Evolutionary conservation across 2,888 invertebrate species (phyloP).

Genomic region (Alloscopus bannaensis): DNA sequence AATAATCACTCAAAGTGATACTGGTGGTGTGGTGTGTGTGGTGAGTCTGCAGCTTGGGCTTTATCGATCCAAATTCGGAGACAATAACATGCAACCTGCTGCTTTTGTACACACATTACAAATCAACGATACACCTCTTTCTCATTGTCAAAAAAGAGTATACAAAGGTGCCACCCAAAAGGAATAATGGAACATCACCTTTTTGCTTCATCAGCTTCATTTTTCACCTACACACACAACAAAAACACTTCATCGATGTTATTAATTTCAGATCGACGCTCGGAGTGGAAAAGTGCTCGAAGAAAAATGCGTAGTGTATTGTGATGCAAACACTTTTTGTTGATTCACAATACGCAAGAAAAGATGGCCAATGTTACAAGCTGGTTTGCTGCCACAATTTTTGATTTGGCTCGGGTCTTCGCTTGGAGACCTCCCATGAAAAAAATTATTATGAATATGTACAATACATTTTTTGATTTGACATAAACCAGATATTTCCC

Average conservation of each 20-base stretch:
- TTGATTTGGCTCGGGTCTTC: no score
- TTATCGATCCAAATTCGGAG: conserved; percentile 58
- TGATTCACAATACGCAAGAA: no score
- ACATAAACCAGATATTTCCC: conserved; percentile 58
- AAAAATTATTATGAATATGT: conserved; percentile 53
- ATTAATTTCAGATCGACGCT: no score
- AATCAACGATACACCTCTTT: conserved; percentile 48
- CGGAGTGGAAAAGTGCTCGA: no score
- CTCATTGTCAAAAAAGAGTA: conserved; percentile 31
- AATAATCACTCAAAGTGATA: neutral
- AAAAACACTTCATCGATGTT: conserved; percentile 33
- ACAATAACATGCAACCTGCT: conserved; percentile 53
- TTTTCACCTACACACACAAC: conserved; percentile 46
- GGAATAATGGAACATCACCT: conserved; percentile 39
- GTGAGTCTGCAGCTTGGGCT: conserved; percentile 23
- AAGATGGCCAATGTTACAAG: no score
- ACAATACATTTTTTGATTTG: conserved; percentile 60
- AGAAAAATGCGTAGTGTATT: no score
- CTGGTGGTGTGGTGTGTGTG: conserved; percentile 26
- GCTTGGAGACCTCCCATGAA: conserved; percentile 49
- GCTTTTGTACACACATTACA: conserved; percentile 32
- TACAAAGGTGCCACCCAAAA: conserved; percentile 44
- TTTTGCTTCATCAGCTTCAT: conserved; percentile 56
- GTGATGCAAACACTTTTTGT: neutral
- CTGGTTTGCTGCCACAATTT: no score